Percentiles rank a stretch among this genome's conserved stretches.
phyloP scores from a whole-genome alignment of 1,140 invertebrate genomes.

The Alviniconcha marisindica region DNA sequence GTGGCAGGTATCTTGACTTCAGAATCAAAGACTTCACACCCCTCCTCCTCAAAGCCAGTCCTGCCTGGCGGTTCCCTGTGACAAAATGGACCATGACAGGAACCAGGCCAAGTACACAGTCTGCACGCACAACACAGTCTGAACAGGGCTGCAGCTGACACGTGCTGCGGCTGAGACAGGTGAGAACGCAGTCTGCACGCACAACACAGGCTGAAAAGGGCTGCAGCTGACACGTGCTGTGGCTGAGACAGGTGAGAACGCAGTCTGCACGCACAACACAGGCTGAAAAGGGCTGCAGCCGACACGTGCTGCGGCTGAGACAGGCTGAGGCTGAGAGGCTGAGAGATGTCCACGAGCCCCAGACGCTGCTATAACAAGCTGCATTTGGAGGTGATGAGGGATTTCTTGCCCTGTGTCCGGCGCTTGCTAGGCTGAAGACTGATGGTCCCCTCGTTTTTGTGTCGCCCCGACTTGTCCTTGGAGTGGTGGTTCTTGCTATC shows the following conservation, averaged over 20 bases:
- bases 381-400: slow-evolving; percentile 70
- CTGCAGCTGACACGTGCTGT: not conserved
- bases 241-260: not conserved
- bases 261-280: not conserved
- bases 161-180: not conserved
- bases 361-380: slow-evolving; percentile 60
- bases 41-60: too few relatives aligned
- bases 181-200: not conserved
- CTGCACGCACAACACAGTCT: not conserved
- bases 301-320: not conserved
- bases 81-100: too few relatives aligned
- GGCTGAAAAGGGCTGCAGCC: not conserved
- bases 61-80: too few relatives aligned
- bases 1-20: too few relatives aligned
- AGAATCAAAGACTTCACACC: too few relatives aligned
- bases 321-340: too few relatives aligned
- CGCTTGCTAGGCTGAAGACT: slow-evolving; percentile 69
- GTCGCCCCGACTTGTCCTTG: slow-evolving; percentile 56
- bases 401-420: slow-evolving; percentile 69
- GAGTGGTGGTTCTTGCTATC: slow-evolving; percentile 51
- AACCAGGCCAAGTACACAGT: too few relatives aligned
- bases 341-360: not conserved
- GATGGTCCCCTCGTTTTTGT: slow-evolving; percentile 64
- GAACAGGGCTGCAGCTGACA: not conserved
- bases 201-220: not conserved